These are phyloP conservation scores for Drosophila merina DNA, from an alignment of 2,888 invertebrate species.

Conservation along the genomic window DNA sequence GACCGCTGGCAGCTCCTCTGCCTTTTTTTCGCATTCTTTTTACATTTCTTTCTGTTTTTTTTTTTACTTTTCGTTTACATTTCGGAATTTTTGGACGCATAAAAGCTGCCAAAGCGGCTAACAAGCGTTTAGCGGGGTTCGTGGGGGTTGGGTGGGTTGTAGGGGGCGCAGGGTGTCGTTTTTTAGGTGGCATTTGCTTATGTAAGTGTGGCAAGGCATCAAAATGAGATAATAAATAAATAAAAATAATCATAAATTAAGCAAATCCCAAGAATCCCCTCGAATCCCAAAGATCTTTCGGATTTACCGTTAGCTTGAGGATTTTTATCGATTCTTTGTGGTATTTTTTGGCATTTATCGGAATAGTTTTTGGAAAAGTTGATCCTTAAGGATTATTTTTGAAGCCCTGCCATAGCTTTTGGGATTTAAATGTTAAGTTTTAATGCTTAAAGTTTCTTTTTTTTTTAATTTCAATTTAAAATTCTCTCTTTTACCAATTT, in stretches of 20 bases:
- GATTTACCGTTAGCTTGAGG: neutral
- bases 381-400: too few species aligned
- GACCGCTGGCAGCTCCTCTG: slow-evolving; percentile 1
- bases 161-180: neutral
- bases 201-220: slow-evolving; percentile 11
- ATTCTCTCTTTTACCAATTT: too few species aligned
- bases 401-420: too few species aligned
- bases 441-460: neutral
- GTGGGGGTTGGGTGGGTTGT: neutral
- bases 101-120: slow-evolving; percentile 72
- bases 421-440: neutral
- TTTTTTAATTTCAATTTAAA: neutral
- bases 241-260: slow-evolving; percentile 1
- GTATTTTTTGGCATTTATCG: too few species aligned
- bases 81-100: slow-evolving; percentile 39
- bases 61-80: slow-evolving; percentile 4
- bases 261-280: neutral
- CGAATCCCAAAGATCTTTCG: neutral
- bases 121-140: slow-evolving; percentile 40
- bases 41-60: slow-evolving; percentile 26
- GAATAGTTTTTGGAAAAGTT: too few species aligned
- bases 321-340: neutral
- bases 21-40: slow-evolving; percentile 10
- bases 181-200: slow-evolving; percentile 9
- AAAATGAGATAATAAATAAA: neutral